Evolutionary conservation across 2,797 vertebrate genomes (phyloP).

Genomic region (Sebastes diploproa): DNA sequence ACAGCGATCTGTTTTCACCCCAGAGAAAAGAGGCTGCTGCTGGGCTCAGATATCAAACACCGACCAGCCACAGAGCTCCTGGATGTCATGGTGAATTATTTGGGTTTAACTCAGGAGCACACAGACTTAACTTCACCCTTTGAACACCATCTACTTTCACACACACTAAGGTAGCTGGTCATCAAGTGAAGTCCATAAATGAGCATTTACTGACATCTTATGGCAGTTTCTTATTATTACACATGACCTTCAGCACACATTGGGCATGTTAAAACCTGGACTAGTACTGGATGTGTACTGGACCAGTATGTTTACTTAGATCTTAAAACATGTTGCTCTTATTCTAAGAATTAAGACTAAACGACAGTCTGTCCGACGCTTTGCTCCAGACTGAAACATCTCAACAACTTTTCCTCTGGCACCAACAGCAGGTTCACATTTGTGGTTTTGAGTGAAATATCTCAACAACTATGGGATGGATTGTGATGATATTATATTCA

Average conservation of each 20-base stretch:
- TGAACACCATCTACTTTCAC: not conserved
- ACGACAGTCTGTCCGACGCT: not conserved
- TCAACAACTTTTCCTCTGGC: not conserved
- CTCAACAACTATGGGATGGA: not conserved
- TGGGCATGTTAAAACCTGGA: not conserved
- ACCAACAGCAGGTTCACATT: not conserved
- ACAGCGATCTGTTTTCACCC: slow-evolving; percentile 28
- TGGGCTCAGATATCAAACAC: not conserved
- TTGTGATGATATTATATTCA: not conserved
- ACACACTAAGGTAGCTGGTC: not conserved
- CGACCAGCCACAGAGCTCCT: not conserved
- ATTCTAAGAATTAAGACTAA: not conserved
- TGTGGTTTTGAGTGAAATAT: not conserved
- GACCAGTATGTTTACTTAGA: not conserved
- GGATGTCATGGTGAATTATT: not conserved
- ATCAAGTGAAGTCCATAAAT: not conserved
- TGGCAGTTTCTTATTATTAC: not conserved
- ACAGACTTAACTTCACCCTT: not conserved
- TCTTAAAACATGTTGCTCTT: not conserved
- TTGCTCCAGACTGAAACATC: not conserved
- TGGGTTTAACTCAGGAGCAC: not conserved
- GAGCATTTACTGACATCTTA: slow-evolving; percentile 41
- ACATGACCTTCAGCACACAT: not conserved
- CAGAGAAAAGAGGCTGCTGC: slow-evolving; percentile 9
- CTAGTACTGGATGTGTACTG: rapidly evolving